Conservation (phyloP, 2,888 invertebrate genomes). For the Cerastis leucographa region DNA sequence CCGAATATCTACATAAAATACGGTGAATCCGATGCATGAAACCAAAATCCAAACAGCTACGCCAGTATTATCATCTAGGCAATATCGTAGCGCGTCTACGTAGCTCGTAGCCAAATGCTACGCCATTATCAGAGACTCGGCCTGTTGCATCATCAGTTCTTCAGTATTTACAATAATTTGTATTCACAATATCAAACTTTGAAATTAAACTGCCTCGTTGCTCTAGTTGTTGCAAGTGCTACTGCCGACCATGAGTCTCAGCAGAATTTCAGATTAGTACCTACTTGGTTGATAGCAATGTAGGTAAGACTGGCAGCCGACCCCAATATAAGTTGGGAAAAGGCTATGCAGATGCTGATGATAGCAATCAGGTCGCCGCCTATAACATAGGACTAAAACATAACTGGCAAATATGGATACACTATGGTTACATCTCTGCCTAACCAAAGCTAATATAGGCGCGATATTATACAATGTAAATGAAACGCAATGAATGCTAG, state of each 20-base stretch:
- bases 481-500: slow-evolving; percentile 32
- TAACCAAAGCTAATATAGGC: neutral
- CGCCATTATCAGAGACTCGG: slow-evolving; percentile 55
- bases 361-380: neutral
- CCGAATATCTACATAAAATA: neutral
- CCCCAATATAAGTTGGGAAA: too few relatives aligned
- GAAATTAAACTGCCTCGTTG: neutral
- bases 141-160: slow-evolving; percentile 41
- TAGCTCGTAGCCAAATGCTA: slow-evolving; percentile 68
- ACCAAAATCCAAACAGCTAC: slow-evolving; percentile 1
- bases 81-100: slow-evolving; percentile 69
- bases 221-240: neutral
- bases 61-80: slow-evolving; percentile 31
- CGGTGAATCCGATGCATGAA: neutral
- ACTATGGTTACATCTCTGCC: neutral
- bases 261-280: too few relatives aligned
- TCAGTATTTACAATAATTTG: slow-evolving; percentile 27
- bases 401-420: neutral
- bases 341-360: too few relatives aligned
- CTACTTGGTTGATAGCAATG: too few relatives aligned
- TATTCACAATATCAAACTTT: slow-evolving; percentile 20
- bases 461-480: slow-evolving; percentile 7
- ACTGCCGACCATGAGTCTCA: neutral
- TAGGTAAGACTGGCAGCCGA: too few relatives aligned
- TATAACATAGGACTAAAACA: neutral